A percentile compares a stretch with the other conserved stretches of the same genome.
These are phyloP conservation scores for Clarias magur DNA, from an alignment of 2,113 vertebrate species.

Conservation along the genomic window DNA sequence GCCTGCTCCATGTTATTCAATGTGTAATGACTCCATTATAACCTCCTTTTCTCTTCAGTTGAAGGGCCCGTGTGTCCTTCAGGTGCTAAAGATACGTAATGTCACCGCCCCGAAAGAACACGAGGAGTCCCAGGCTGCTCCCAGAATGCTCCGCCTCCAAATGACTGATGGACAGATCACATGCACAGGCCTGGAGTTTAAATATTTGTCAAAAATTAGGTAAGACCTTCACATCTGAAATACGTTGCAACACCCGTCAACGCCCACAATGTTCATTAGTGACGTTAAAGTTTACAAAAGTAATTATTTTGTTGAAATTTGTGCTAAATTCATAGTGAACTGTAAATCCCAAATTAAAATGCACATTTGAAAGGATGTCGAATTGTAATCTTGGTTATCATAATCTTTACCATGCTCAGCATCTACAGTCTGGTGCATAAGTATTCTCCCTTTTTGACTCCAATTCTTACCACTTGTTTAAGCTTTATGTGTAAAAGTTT, in stretches of 20 bases:
- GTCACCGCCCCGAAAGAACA: constrained; percentile 91
- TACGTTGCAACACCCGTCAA: too few species aligned
- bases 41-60: constrained; percentile 69
- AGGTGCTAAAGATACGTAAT: constrained; percentile 95
- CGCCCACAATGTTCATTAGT: too few species aligned
- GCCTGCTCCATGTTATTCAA: not conserved
- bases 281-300: too few species aligned
- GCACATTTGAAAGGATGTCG: not conserved
- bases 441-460: not conserved
- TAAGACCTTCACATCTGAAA: constrained; percentile 56
- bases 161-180: constrained; percentile 94
- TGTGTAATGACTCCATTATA: not conserved
- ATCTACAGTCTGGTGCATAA: not conserved
- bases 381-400: not conserved
- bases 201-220: constrained; percentile 92
- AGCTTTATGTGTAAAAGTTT: not conserved
- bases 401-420: not conserved
- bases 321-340: not conserved
- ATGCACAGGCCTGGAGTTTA: constrained; percentile 89
- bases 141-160: constrained; percentile 92
- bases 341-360: not conserved
- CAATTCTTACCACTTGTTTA: not conserved
- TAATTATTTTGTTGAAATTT: too few species aligned
- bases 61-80: constrained; percentile 92
- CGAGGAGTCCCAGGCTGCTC: constrained; percentile 91